phyloP scores from a whole-genome alignment of 2,797 vertebrate species.

The Anabas testudineus region DNA sequence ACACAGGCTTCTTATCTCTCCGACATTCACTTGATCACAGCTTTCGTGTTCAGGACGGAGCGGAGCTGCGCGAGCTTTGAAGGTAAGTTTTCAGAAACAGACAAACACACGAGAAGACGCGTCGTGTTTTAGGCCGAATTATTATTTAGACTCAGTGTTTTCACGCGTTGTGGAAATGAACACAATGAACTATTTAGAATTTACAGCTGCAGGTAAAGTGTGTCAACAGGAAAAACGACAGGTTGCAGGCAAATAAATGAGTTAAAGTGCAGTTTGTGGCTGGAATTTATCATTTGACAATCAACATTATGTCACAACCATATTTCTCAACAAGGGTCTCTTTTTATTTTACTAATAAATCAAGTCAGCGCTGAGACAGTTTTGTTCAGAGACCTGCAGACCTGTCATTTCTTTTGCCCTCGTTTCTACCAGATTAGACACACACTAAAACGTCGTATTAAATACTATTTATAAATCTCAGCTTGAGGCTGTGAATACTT shows the following conservation, averaged over 20 bases:
- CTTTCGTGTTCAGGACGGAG: conserved; percentile 50
- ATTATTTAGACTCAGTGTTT: not conserved
- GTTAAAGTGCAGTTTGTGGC: not conserved
- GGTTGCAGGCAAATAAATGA: not conserved
- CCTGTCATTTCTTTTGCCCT: not conserved
- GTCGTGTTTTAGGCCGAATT: not conserved
- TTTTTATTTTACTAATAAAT: conserved; percentile 4
- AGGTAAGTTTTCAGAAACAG: conserved; percentile 71
- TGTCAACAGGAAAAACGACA: not conserved
- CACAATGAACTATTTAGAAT: accelerated
- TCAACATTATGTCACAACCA: not conserved
- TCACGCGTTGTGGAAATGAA: not conserved
- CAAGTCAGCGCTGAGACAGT: not conserved
- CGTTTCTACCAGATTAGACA: not conserved
- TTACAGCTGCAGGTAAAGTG: too few relatives aligned
- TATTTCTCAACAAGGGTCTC: not conserved
- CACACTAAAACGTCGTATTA: too few relatives aligned
- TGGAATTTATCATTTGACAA: not conserved
- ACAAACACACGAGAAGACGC: too few relatives aligned
- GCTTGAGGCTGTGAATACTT: not conserved
- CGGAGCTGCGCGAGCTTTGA: conserved; percentile 56
- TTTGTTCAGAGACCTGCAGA: conserved; percentile 3
- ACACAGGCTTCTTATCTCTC: conserved; percentile 21
- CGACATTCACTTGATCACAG: conserved; percentile 43
- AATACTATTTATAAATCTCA: too few relatives aligned